phyloP scores from a whole-genome alignment of 2,113 vertebrate genomes.

The Fregata magnificens region DNA sequence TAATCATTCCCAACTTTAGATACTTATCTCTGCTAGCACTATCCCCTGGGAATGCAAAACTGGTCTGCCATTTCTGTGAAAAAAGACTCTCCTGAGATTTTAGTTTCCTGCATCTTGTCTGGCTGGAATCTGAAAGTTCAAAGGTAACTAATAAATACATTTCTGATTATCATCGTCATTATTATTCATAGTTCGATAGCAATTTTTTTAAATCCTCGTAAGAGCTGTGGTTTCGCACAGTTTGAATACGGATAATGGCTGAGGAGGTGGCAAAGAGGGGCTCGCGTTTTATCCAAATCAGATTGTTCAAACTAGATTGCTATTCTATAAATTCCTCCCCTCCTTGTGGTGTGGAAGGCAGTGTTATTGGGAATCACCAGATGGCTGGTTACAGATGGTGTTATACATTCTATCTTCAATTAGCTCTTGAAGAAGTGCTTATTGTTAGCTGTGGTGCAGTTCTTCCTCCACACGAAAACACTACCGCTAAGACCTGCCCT shows the following conservation, averaged over 20 bases:
- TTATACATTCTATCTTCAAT: slow-evolving; percentile 71
- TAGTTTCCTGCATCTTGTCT: slow-evolving; percentile 40
- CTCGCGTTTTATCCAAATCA: slow-evolving; percentile 53
- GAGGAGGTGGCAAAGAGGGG: slow-evolving; percentile 43
- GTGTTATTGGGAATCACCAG: slow-evolving; percentile 67
- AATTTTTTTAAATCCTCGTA: background rate
- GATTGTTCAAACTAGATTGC: slow-evolving; percentile 59
- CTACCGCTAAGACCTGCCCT: background rate
- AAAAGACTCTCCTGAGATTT: slow-evolving; percentile 25
- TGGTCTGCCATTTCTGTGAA: slow-evolving; percentile 31
- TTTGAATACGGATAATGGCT: background rate
- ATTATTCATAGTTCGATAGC: slow-evolving; percentile 6
- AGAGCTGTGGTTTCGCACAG: background rate
- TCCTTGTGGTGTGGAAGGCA: slow-evolving; percentile 62
- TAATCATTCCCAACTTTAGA: slow-evolving; percentile 59
- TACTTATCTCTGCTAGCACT: slow-evolving; percentile 37
- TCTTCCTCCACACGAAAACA: slow-evolving; percentile 27
- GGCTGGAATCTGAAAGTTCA: slow-evolving; percentile 49
- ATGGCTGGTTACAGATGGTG: slow-evolving; percentile 68
- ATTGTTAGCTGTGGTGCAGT: slow-evolving; percentile 61
- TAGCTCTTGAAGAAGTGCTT: slow-evolving; percentile 70
- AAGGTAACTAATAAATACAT: slow-evolving; percentile 59
- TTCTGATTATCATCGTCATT: slow-evolving; percentile 52
- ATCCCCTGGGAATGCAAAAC: slow-evolving; percentile 11
- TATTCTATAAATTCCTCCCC: slow-evolving; percentile 65